Conservation (phyloP, 1,140 invertebrate genomes). For the Aphelinus certus region DNA sequence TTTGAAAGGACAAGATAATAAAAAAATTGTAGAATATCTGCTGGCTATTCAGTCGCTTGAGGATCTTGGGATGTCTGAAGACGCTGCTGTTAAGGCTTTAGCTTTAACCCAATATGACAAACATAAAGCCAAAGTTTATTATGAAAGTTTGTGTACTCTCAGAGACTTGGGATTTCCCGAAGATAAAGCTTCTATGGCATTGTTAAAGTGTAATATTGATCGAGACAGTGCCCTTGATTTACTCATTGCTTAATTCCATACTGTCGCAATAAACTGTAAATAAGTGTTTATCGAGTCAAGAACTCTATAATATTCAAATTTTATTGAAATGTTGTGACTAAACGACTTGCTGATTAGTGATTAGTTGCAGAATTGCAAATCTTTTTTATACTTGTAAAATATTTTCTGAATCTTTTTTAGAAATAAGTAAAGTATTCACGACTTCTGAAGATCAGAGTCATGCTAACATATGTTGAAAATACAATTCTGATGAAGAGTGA, state of each 20-base stretch:
- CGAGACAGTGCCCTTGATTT: conserved; percentile 87
- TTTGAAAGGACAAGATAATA: conserved; percentile 80
- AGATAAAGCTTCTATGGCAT: conserved; percentile 76
- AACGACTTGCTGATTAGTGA: conserved; percentile 31
- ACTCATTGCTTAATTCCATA: conserved; percentile 74
- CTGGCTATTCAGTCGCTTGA: conserved; percentile 66
- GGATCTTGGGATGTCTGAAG: conserved; percentile 77
- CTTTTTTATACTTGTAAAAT: conserved; percentile 38
- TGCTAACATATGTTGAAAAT: conserved; percentile 11
- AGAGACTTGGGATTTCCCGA: conserved; percentile 86
- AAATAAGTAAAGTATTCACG: background rate
- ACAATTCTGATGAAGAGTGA: background rate
- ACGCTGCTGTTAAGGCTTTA: conserved; percentile 69
- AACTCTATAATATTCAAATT: conserved; percentile 34
- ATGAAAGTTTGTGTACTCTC: conserved; percentile 73
- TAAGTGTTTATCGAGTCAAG: conserved; percentile 28
- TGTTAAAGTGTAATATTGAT: conserved; percentile 82
- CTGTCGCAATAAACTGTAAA: conserved; percentile 37
- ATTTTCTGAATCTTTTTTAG: conserved; percentile 31
- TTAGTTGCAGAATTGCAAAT: conserved; percentile 29
- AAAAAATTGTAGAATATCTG: conserved; percentile 75
- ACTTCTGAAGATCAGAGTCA: too few species aligned
- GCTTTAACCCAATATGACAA: conserved; percentile 63
- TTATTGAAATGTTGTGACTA: conserved; percentile 34
- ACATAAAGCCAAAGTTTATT: conserved; percentile 65